Percentiles rank a stretch among this genome's conserved stretches.
Conservation (phyloP, 1,140 invertebrate genomes). For the Laupala kohalensis region DNA sequence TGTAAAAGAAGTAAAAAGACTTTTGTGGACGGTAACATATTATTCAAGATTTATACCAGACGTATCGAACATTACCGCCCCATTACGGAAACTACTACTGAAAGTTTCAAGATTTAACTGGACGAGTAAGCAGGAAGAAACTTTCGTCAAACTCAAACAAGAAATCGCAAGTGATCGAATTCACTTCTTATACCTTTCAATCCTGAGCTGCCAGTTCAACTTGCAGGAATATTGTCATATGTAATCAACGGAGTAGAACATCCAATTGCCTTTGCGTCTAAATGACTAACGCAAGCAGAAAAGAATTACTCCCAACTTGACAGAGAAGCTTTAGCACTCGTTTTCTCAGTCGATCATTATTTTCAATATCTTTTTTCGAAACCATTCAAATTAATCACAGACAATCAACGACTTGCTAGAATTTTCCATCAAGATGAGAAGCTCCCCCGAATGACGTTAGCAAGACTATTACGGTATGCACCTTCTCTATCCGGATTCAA, state of each 20-base stretch:
- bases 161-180: background rate
- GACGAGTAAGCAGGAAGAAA: background rate
- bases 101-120: background rate
- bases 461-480: background rate
- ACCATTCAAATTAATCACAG: conserved; percentile 23
- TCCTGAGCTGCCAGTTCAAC: background rate
- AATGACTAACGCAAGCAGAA: background rate
- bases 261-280: background rate
- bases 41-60: background rate
- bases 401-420: conserved; percentile 23
- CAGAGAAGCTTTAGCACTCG: conserved; percentile 6
- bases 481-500: background rate
- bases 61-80: background rate
- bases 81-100: background rate
- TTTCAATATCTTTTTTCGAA: conserved; percentile 28
- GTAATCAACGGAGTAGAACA: background rate
- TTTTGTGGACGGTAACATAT: background rate
- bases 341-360: conserved; percentile 28
- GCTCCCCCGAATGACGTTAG: background rate
- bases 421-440: conserved; percentile 17
- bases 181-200: background rate
- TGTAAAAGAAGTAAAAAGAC: background rate
- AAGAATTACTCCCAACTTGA: conserved; percentile 5
- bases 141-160: background rate
- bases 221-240: background rate